phyloP scores from a whole-genome alignment of 2,888 invertebrate genomes.

The Metallyticus violacea region DNA sequence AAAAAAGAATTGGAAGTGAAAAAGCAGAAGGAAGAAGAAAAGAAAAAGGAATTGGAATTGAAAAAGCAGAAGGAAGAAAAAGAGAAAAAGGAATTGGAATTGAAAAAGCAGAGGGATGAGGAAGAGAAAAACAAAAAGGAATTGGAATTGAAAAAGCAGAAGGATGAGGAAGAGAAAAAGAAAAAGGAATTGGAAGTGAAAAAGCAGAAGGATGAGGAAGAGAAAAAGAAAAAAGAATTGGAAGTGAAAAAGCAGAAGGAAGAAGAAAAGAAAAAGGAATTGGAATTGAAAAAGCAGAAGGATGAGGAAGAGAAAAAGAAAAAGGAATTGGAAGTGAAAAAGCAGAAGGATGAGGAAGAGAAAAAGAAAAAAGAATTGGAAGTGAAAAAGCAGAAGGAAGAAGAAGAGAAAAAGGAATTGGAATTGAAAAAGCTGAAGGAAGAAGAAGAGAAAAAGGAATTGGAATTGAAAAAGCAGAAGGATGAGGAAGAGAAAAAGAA shows the following conservation, averaged over 20 bases:
- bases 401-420: constrained; percentile 26
- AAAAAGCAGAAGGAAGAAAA: constrained; percentile 2
- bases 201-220: neutral
- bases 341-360: constrained; percentile 33
- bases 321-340: constrained; percentile 6
- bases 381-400: constrained; percentile 22
- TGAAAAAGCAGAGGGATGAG: neutral
- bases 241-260: neutral
- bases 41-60: neutral
- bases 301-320: constrained; percentile 22
- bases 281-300: constrained; percentile 16
- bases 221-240: neutral
- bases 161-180: neutral
- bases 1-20: neutral
- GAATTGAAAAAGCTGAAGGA: constrained; percentile 24
- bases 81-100: neutral
- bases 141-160: neutral
- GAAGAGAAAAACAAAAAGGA: neutral
- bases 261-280: constrained; percentile 6
- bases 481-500: constrained; percentile 14
- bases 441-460: constrained; percentile 16
- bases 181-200: neutral
- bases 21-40: constrained; percentile 8
- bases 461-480: constrained; percentile 18
- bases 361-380: constrained; percentile 30